Evolutionary conservation across 1,140 invertebrate species (phyloP).

Genomic region (Metopolophium dirhodum): DNA sequence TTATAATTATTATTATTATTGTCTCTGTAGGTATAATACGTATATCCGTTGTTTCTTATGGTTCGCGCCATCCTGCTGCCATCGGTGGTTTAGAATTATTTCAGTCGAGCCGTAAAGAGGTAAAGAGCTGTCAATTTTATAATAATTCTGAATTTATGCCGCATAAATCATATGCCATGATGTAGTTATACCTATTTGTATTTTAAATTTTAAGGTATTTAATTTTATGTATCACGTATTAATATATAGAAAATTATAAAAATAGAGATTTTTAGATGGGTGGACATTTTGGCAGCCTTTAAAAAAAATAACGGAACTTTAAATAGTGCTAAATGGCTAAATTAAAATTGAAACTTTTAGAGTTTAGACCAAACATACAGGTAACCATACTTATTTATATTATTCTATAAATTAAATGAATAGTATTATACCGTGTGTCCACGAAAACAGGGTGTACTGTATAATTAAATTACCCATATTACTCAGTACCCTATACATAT

Average conservation of each 20-base stretch:
- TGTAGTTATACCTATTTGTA: neutral
- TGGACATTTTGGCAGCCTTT: no score
- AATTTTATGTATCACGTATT: neutral
- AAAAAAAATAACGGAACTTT: no score
- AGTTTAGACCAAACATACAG: neutral
- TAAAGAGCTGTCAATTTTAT: neutral
- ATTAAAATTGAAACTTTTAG: neutral
- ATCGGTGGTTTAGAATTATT: neutral
- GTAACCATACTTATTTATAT: neutral
- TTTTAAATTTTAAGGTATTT: neutral
- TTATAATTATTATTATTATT: neutral
- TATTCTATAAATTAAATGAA: neutral
- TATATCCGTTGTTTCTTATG: neutral
- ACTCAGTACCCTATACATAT: no score
- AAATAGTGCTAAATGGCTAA: neutral
- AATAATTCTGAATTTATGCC: no score
- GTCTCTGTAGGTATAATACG: constrained; percentile 3
- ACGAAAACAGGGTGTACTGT: no score
- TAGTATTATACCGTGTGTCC: no score
- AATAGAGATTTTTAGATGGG: no score
- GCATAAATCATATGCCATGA: neutral
- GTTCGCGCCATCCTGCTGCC: neutral
- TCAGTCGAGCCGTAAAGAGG: neutral
- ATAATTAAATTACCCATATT: no score
- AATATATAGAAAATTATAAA: no score